These are phyloP conservation scores for Desmodus rotundus DNA, from an alignment of 2,113 vertebrate genomes.

Conservation along the genomic window DNA sequence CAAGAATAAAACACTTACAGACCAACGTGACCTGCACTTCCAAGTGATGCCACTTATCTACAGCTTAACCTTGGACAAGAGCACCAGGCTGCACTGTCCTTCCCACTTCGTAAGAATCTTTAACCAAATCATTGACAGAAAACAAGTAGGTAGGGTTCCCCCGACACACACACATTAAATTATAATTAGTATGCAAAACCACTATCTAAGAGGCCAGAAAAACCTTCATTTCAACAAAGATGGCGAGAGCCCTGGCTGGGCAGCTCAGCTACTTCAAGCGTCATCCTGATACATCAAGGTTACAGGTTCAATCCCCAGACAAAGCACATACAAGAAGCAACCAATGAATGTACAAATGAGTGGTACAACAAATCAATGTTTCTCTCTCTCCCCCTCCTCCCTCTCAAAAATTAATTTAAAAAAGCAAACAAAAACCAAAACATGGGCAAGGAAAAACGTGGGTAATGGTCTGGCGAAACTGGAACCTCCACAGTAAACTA, in stretches of 20 bases:
- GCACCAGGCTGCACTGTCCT: not conserved
- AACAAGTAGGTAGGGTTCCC: not conserved
- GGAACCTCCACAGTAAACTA: not conserved
- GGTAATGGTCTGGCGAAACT: not conserved
- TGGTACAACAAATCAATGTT: too few species aligned
- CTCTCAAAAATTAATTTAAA: too few species aligned
- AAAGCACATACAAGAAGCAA: too few species aligned
- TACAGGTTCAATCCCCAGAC: too few species aligned
- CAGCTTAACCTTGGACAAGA: not conserved
- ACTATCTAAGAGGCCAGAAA: not conserved
- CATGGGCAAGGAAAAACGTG: not conserved
- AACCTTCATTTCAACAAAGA: not conserved
- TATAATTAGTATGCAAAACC: not conserved
- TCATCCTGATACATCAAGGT: too few species aligned
- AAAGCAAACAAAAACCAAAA: not conserved
- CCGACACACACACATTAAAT: not conserved
- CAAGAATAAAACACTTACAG: not conserved
- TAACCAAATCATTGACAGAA: not conserved
- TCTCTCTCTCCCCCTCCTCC: too few species aligned
- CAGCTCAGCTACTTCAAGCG: too few species aligned
- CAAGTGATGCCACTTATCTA: not conserved
- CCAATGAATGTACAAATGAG: too few species aligned
- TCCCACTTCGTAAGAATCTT: not conserved
- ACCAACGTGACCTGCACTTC: not conserved
- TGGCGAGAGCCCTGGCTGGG: not conserved